Evolutionary conservation across 2,797 vertebrate species (phyloP), one percentile per base, ranked within the genome.

Genomic region (Anas acuta): DNA sequence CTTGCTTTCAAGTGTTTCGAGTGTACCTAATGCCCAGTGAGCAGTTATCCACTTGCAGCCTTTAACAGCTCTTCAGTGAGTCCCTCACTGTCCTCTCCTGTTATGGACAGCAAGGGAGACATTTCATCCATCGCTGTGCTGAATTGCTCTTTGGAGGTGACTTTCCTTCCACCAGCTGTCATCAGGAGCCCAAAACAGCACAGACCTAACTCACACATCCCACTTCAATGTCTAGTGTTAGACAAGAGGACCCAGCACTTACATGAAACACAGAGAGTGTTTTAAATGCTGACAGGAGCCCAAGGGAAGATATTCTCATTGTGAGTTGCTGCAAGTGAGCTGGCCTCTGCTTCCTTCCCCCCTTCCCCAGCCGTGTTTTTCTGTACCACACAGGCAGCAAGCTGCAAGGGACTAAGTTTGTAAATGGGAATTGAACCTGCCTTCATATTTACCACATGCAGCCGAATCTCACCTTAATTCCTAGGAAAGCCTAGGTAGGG

Each of bases 341-440:
- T 0, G 0, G 56, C 7, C 22, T 86, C 22, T 0, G 0, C 19
- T 90, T 77, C 33, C 26, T 79, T 1, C 0, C 19, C 30, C 74
- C 26, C 12, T 21, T 61, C 30, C 49, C 13, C 1, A 2, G 15
- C 28, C 3, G 1, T 5, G 6, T 51, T 72, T 80, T 83, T 71
- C 10, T 54, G 17, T 33, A 7, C 37, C 1, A 0, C 28, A 21
- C 1, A 1, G 32, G 8, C 51, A 72, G 25, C 0, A 2, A 64
- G 23, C 32, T 81, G 49, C 35, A 83, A 74, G 30, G 12, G 56
- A 26, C 7, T 25, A n/a, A n/a, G 5, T 3, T 37, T 81, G 32
- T 30, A 67, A 75, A 78, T 33, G 11, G 33, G 22, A 89, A 39
- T 10, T 11, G 19, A 89, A 57, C 12, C 13, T 13, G 9, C 12